Base-by-base conservation (phyloP, 2,113 vertebrate genomes). In the Brachyhypopomus occidentalis region DNA sequence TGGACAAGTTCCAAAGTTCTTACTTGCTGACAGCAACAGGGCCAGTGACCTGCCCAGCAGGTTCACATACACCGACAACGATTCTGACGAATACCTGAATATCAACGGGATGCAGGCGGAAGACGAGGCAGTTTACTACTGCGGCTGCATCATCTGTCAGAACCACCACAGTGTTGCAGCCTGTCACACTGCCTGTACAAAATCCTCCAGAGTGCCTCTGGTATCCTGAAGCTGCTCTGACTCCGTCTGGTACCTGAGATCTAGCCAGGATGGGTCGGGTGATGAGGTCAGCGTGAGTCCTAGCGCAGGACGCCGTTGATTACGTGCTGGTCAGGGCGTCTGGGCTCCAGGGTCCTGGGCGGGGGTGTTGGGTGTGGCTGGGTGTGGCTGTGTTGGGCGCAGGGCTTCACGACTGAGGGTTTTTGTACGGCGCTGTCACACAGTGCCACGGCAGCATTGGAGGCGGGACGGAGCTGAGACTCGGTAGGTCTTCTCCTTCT, bases 111-210 rank as follows among this genome's bases (percentile, higher is more conserved):
- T 80, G 22, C 56, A 69, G 22, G 77, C 81, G 45, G 74, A 78
- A 12, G 81, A 83, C 36, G 77, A 83, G 55, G 84, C 81, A 0
- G 55, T 74, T 59, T 86, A 83, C 41, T 83, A 83, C 73, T 82
- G 84, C 48, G 80, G 64, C 45, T 82, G 80, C 38, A 62, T 60
- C 25, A 52, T 48, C 59, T 79, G 80, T 63, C 9, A 59, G 0
- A 12, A 20, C 45, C 41, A 60, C 36, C 80, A 85, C 84, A 79
- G 80, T 85, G 79, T 38, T 30, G 9, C 62, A 70, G 19, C 52
- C 62, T 48, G 74, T 38, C 23, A 20, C 27, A 14, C 16, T 23
- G 23, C 62, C 22, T 41, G 12, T 77, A 77, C 78, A 84, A 72
- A 80, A 84, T 77, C 74, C 66, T 25, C 14, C 73, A 30, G 48